Base-by-base conservation (phyloP, 1,140 invertebrate species). In the Drosophila sp. region DNA sequence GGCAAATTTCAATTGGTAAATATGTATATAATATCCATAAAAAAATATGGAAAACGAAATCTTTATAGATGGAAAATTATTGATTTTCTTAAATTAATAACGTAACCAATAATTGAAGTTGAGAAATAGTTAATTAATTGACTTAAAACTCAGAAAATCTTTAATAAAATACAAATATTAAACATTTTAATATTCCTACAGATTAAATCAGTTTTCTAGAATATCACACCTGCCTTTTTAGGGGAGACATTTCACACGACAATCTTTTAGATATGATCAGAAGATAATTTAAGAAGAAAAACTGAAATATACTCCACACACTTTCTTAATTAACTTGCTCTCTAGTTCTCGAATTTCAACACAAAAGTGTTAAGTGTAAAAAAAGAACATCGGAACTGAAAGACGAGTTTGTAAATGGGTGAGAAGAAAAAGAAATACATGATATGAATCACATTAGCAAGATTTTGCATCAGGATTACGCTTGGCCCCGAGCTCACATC, bases 371-470 rank as follows among this genome's bases (percentile, higher is more conserved):
- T 76, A 79, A 83, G 69, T 79, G 7, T 50, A 75, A 62, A 33
- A 47, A 65, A 65, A n/a, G 71, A 72, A 60, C 80, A 76, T 70
- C 67, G 66, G 29, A 54, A 47, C 44, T 47, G 23, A 73, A 56
- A 60, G 62, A 29, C 33, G 44, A 56, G 27, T 38, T 17, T 17
- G 17, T 17, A 17, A 40, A 32, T 32, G 3, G 35, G n/a, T 47
- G 4, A 38, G 54, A 38, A 38, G 1, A 38, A 38, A 11, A 38
- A n/a, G 4, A 10, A 56, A 17, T 30, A 17, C 27, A 41, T 55
- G 82, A 85, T 85, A 79, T 23, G 76, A 79, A 86, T 86, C 83
- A 86, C 83, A 86, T 86, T 86, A 86, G 82, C 41, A 8, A 89
- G 84, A 90, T 89, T 50, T 80, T 84, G 80, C 84, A 89, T 75